Base-by-base conservation (phyloP, 2,113 vertebrate species). In the Paralichthys olivaceus region DNA sequence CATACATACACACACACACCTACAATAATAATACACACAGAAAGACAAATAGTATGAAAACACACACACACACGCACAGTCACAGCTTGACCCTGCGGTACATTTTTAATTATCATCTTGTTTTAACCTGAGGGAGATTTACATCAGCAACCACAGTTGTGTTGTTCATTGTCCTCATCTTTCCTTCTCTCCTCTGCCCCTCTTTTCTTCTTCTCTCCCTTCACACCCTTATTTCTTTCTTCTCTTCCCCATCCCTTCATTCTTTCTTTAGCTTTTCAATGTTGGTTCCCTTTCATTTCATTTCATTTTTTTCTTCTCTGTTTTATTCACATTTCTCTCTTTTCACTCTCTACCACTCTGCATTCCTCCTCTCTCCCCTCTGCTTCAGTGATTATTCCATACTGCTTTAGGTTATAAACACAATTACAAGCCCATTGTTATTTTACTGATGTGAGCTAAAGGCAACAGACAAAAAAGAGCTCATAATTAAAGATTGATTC, bases 101-200 rank as follows among this genome's bases (percentile, higher is more conserved):
- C 83, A 87, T 91, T 90, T 91, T 89, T 91, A 92, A 93, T 92
- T 90, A 91, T 87, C 67, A 51, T 87, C 87, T 87, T 89, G 84
- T 88, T 91, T 83, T 91, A 85, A 89, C 85, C 89, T 84, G 79
- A 9, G 84, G 90, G 80, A 83, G 83, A 76, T 85, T 89, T 77
- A 83, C 83, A 80, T 77, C 75, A 82, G 62, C 80, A 85, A 23
- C 55, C 65, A 75, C 59, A 63, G 64, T 47, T 47, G 29, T 83
- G 68, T 78, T 84, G 63, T 57, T 79, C 72, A 72, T 70, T 69
- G 71, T 60, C 56, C 22, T 59, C 40, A 13, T 29, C 12, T 3
- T 17, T 2, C 19, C 8, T 20, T 12, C 4, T 29, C 15, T 25
- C 40, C 19, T 13, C 19, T 43, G 9, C 29, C 58, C 1, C n/a